Evolutionary conservation across 2,113 vertebrate species (phyloP).

Genomic region (Nettapus auritus): DNA sequence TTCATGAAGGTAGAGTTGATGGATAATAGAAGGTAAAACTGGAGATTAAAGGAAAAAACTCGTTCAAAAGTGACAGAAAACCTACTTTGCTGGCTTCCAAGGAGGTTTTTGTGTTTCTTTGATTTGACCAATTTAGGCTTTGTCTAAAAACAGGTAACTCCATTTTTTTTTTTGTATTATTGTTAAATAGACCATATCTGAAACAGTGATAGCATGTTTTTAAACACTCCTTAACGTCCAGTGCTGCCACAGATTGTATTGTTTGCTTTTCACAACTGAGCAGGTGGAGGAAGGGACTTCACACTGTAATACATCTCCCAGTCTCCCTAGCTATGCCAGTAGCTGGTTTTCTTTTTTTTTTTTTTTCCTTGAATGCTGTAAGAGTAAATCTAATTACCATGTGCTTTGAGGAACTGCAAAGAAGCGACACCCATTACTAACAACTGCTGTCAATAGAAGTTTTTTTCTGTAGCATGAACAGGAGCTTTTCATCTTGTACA

Average conservation of each 20-base stretch:
- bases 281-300: not conserved
- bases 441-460: not conserved
- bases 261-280: not conserved
- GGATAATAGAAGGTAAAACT: not conserved
- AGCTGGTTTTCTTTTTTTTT: not conserved
- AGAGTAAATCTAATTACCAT: not conserved
- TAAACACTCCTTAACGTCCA: not conserved
- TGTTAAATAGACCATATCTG: not conserved
- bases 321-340: not conserved
- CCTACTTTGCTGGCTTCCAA: not conserved
- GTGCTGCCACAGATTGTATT: not conserved
- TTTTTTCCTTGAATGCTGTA: not conserved
- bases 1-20: not conserved
- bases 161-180: not conserved
- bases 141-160: not conserved
- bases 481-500: not conserved
- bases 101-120: not conserved
- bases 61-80: constrained; percentile 12
- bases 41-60: not conserved
- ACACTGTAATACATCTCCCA: not conserved
- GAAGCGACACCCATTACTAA: not conserved
- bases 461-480: not conserved
- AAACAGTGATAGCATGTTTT: not conserved
- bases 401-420: not conserved
- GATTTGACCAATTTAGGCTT: not conserved